Conservation (phyloP, 2,113 vertebrate species). For the Sphyrna mokarran region DNA sequence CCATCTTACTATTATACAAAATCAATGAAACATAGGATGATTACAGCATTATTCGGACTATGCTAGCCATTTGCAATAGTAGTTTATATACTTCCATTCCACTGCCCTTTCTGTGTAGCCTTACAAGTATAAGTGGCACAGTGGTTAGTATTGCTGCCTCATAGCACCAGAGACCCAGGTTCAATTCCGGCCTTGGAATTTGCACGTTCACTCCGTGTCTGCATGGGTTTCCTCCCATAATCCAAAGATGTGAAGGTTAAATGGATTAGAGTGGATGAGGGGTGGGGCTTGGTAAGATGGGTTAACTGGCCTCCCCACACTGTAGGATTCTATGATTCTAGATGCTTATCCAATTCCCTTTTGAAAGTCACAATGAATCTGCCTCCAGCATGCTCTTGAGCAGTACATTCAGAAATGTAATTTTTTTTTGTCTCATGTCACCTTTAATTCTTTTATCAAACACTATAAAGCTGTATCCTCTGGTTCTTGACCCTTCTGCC, state of each 20-base stretch:
- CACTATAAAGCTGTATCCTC: too few relatives aligned
- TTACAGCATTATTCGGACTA: background rate
- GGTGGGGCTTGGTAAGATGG: too few relatives aligned
- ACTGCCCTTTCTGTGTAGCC: background rate
- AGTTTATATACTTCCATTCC: background rate
- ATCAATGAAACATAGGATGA: background rate
- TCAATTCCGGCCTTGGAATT: too few relatives aligned
- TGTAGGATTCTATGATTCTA: too few relatives aligned
- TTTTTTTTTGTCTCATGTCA: background rate
- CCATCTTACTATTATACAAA: background rate
- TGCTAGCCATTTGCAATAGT: background rate
- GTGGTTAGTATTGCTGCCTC: too few relatives aligned
- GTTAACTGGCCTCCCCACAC: too few relatives aligned
- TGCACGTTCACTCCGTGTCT: too few relatives aligned
- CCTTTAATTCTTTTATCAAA: background rate
- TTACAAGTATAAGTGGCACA: background rate
- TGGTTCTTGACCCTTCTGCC: too few relatives aligned
- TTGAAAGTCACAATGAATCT: background rate
- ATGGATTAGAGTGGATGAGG: too few relatives aligned
- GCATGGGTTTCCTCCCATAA: too few relatives aligned
- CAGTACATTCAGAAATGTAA: background rate
- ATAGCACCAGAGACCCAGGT: too few relatives aligned
- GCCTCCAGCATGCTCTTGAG: background rate
- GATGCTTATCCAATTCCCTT: background rate
- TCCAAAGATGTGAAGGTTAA: too few relatives aligned